Evolutionary conservation across 1,140 invertebrate species (phyloP), one percentile per base, ranked within the genome.

Genomic region (Ooceraea biroi): DNA sequence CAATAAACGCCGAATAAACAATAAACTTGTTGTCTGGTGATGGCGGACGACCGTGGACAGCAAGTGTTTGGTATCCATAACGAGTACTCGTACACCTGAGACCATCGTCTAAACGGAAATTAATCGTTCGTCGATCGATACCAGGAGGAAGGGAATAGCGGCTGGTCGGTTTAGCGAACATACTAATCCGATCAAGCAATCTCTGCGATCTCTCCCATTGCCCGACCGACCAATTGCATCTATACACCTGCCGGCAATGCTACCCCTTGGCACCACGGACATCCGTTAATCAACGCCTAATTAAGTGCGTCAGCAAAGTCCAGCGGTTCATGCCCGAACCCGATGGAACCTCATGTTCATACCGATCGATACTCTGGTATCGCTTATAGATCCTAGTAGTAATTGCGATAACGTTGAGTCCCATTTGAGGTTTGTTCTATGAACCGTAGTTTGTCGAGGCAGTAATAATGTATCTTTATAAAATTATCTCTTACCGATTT

Each of bases 211-310:
- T 82, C 88, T 86, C 84, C 44, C 50, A 36, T 58, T 80, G 55
- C 27, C 27, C 50, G 50, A 65, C 52, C 55, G 50, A 84, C 80
- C 83, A 85, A 90, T 87, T 84, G 88, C 83, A 58, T 83, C 72
- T 84, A 61, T 68, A 87, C 77, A 85, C 71, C 77, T 86, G 83
- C 85, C 76, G 76, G 77, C 76, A 60, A 80, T 69, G 30, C 85
- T 44, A 50, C 60, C 65, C 57, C 46, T 46, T 76, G 85, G 78
- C 58, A 78, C 69, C 85, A 80, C 85, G 89, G 85, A 89, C 89
- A 88, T 91, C 89, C 89, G 82, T 89, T 91, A 91, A 90, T 90
- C 89, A 90, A 82, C 72, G 82, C 58, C 88, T 90, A 90, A 91
- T 91, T 90, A 91, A 90, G 88, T 89, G 87, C 85, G 85, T 89